phyloP scores from a whole-genome alignment of 2,113 vertebrate species.

The Uria lomvia region DNA sequence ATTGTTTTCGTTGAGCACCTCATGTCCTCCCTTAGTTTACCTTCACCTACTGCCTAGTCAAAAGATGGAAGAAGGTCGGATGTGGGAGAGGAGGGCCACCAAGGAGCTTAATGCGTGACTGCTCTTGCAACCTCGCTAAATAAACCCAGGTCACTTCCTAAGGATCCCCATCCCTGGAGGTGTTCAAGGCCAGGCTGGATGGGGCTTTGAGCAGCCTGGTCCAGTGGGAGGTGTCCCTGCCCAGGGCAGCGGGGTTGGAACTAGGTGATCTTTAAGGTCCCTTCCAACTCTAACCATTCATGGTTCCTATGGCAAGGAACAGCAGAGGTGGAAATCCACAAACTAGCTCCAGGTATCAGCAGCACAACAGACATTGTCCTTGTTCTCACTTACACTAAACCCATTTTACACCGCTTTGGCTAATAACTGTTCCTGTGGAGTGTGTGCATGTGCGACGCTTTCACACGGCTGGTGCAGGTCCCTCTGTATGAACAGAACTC shows the following conservation, averaged over 20 bases:
- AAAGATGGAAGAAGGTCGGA: neutral
- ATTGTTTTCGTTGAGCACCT: neutral
- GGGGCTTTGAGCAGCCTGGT: neutral
- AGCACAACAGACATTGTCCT: neutral
- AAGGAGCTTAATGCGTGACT: neutral
- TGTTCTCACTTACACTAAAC: neutral
- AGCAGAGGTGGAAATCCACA: neutral
- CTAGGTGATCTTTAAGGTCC: neutral
- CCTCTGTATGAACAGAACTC: rapidly evolving
- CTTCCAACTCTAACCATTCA: neutral
- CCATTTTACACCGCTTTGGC: neutral
- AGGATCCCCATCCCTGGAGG: neutral
- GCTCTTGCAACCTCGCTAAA: neutral
- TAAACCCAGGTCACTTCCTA: rapidly evolving
- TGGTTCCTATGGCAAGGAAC: no score
- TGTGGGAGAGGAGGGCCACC: neutral
- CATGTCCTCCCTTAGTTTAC: neutral
- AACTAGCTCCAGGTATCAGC: rapidly evolving
- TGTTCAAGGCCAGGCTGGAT: neutral
- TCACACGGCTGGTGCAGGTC: neutral
- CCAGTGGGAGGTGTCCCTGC: neutral
- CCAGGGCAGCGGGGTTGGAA: neutral
- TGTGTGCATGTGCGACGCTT: neutral
- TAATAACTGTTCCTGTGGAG: neutral
- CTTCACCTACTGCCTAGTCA: neutral